phyloP scores from a whole-genome alignment of 35 echinoderm and acorn worm genomes.

The Eucidaris tribuloides region DNA sequence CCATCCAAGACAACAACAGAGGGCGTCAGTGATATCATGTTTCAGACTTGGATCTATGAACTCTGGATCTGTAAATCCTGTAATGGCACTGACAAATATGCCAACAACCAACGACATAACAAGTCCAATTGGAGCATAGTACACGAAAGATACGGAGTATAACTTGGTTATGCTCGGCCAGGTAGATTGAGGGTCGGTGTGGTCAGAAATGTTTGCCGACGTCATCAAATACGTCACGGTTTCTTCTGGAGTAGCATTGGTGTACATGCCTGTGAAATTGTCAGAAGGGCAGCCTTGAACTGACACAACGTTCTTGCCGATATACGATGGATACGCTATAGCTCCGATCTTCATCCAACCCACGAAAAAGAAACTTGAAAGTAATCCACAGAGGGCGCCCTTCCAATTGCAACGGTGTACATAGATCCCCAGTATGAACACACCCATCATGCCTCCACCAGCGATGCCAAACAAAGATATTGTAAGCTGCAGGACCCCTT shows the following conservation, averaged over 20 bases:
- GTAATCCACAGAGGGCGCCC: neutral
- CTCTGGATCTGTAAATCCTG: too few relatives aligned
- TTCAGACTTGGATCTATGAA: too few relatives aligned
- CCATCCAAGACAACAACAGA: too few relatives aligned
- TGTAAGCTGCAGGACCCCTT: neutral
- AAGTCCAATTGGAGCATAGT: neutral
- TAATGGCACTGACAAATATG: neutral
- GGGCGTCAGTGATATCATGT: too few relatives aligned
- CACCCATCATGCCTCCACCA: neutral
- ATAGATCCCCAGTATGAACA: neutral
- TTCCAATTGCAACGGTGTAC: neutral
- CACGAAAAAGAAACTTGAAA: neutral
- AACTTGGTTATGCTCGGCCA: neutral
- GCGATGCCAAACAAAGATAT: neutral
- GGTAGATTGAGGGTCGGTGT: neutral
- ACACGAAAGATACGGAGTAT: neutral
- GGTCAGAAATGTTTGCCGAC: neutral
- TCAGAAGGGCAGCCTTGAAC: neutral
- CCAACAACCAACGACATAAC: neutral
- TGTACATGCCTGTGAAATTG: neutral
- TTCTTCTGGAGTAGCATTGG: neutral
- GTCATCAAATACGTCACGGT: neutral
- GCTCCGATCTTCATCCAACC: neutral
- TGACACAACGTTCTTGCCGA: neutral
- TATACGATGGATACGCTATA: neutral